Evolutionary conservation across 2,888 invertebrate species (phyloP), one percentile per base, ranked within the genome.

Genomic region (Piscicola geometra): DNA sequence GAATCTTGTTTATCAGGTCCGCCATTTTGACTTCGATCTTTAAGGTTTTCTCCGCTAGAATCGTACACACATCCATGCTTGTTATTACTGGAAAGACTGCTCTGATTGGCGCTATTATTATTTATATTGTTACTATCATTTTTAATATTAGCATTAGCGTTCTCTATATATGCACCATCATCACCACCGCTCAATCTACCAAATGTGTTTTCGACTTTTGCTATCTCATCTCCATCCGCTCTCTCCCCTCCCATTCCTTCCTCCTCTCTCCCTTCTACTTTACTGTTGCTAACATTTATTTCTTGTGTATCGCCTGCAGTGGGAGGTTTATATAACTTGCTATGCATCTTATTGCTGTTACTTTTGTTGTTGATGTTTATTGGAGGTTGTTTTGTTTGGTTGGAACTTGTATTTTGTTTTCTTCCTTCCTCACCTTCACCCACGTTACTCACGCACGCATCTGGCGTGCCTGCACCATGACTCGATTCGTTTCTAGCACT

Each of bases 171-270:
- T 56, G 60, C n/a, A 15, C n/a, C n/a, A 56, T 56, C 60, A 56
- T 56, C 60, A 56, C 60, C 60, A 25, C 25, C 60, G n/a, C 60
- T 56, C 60, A 56, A 21, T 56, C 25, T 56, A 25, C n/a, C 15
- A 25, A 21, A 56, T 56, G 25, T 56, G 60, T 56, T 56, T 56
- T 56, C 60, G n/a, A 56, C 60, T 56, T 56, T 56, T 56, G 21
- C 60, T 56, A 18, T 56, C 60, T 5, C 60, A 3, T 25, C 60
- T 56, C 3, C 60, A 56, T 56, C 25, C 60, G 9, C 60, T 56
- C 60, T 56, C 25, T 56, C n/a, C n/a, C n/a, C 60, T 25, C 60
- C 21, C 60, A 9, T 56, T 21, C n/a, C n/a, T 56, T 25, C 60
- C 5, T n/a, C 21, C 60, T 56, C n/a, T 56, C 60, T 56, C 60